phyloP scores from a whole-genome alignment of 2,797 vertebrate species.

The Naso thynnoides region DNA sequence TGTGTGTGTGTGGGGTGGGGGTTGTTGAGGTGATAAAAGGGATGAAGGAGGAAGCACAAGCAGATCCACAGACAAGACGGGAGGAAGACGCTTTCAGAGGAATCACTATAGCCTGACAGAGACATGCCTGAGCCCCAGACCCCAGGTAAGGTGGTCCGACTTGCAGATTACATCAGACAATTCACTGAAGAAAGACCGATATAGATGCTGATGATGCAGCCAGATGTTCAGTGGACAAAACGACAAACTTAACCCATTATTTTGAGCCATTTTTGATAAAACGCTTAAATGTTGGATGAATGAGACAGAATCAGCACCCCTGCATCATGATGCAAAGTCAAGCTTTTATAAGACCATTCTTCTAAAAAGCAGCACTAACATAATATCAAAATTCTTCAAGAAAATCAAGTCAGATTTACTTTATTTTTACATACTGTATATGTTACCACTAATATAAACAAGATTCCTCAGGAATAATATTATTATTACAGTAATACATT shows the following conservation, averaged over 20 bases:
- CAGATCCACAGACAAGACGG: slow-evolving; percentile 71
- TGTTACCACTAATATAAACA: neutral
- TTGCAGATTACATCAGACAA: slow-evolving; percentile 25
- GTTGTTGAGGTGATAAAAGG: slow-evolving; percentile 78
- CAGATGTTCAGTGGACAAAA: slow-evolving; percentile 1
- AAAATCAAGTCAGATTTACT: neutral
- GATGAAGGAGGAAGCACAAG: slow-evolving; percentile 68
- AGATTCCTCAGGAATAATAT: neutral
- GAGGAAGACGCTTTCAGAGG: slow-evolving; percentile 69
- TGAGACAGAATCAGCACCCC: neutral
- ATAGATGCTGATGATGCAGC: neutral
- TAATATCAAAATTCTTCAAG: neutral
- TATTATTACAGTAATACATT: no score
- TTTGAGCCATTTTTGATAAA: neutral
- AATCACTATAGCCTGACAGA: slow-evolving; percentile 67
- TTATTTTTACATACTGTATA: neutral
- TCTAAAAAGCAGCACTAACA: neutral
- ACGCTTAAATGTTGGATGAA: neutral
- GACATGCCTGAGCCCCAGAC: slow-evolving; percentile 85
- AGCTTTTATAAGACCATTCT: neutral
- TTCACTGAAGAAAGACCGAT: neutral
- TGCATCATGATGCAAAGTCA: neutral
- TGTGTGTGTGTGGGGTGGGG: slow-evolving; percentile 1
- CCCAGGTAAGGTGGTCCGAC: slow-evolving; percentile 78
- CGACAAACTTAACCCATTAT: neutral